Evolutionary conservation across 2,113 vertebrate species (phyloP).

Genomic region (Chloropsis hardwickii): DNA sequence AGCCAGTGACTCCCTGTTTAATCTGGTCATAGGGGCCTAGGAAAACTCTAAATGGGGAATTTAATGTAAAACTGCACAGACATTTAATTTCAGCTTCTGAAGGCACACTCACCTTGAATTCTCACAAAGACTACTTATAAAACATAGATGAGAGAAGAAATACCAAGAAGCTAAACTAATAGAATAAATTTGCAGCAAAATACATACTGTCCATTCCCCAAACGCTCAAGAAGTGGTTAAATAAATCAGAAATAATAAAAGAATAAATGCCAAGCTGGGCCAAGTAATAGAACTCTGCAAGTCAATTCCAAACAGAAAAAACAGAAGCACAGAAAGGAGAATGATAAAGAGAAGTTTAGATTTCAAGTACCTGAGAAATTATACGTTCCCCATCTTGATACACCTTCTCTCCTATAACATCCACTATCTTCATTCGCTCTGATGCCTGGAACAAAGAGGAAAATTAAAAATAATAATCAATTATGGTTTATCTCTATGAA

Average conservation of each 20-base stretch:
- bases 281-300: background rate
- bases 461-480: background rate
- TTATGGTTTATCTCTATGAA: background rate
- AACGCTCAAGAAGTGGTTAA: background rate
- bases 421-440: conserved; percentile 97
- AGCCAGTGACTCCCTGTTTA: background rate
- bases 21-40: background rate
- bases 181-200: background rate
- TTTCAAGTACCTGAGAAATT: conserved; percentile 85
- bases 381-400: conserved; percentile 92
- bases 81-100: background rate
- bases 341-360: background rate
- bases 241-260: background rate
- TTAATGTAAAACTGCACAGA: background rate
- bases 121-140: background rate
- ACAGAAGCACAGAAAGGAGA: background rate
- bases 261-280: background rate
- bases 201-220: background rate
- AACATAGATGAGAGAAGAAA: background rate
- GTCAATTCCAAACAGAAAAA: background rate
- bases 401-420: conserved; percentile 90
- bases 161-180: background rate
- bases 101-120: background rate
- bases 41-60: background rate
- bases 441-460: conserved; percentile 75